These are phyloP conservation scores for Rhizomys pruinosus DNA, from an alignment of 2,113 vertebrate genomes.

Conservation along the genomic window DNA sequence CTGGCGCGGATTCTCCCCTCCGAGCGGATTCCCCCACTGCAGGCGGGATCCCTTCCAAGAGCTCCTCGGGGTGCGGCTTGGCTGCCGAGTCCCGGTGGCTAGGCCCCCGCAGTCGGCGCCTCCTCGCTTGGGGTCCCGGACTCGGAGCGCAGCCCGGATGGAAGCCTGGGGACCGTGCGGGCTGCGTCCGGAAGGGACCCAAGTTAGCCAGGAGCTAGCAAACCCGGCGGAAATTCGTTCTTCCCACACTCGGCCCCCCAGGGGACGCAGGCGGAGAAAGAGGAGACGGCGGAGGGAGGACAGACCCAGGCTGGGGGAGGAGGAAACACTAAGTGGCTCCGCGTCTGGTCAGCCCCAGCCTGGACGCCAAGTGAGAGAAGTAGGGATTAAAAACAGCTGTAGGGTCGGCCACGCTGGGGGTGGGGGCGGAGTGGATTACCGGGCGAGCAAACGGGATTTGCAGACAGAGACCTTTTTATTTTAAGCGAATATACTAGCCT, in stretches of 20 bases:
- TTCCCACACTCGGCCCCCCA: slow-evolving; percentile 88
- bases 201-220: slow-evolving; percentile 68
- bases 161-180: slow-evolving; percentile 61
- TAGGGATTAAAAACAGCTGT: slow-evolving; percentile 85
- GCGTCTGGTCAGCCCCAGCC: slow-evolving; percentile 76
- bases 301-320: slow-evolving; percentile 74
- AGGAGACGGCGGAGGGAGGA: slow-evolving; percentile 83
- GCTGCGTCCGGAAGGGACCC: slow-evolving; percentile 77
- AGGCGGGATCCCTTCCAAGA: slow-evolving; percentile 73
- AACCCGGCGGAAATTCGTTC: slow-evolving; percentile 87
- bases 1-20: slow-evolving; percentile 73
- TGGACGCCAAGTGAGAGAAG: slow-evolving; percentile 85
- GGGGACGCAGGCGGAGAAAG: slow-evolving; percentile 84
- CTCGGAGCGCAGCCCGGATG: background rate
- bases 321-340: slow-evolving; percentile 79
- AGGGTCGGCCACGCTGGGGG: slow-evolving; percentile 72
- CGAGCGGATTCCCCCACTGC: slow-evolving; percentile 79
- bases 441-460: slow-evolving; percentile 68
- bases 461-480: slow-evolving; percentile 80
- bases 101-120: slow-evolving; percentile 46
- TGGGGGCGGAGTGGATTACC: slow-evolving; percentile 75
- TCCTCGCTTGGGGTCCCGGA: background rate
- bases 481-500: slow-evolving; percentile 42
- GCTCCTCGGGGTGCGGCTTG: slow-evolving; percentile 72
- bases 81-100: slow-evolving; percentile 18